Percentiles rank a stretch among this genome's conserved stretches.
phyloP scores from a whole-genome alignment of 2,113 vertebrate species.

The Madoqua kirkii region DNA sequence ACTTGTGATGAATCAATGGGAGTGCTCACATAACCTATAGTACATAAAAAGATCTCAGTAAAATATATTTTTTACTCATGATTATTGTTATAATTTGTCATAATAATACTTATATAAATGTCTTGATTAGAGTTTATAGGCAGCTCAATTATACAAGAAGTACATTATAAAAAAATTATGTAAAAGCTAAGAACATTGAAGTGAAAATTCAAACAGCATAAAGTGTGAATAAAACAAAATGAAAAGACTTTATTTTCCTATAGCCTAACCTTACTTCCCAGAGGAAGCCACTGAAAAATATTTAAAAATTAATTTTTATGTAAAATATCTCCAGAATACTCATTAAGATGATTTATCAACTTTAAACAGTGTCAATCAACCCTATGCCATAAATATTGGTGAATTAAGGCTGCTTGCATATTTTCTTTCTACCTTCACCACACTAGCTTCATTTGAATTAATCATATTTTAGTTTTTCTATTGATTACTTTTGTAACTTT shows the following conservation, averaged over 20 bases:
- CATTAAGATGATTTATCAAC: not conserved
- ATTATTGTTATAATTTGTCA: constrained; percentile 21
- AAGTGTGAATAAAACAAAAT: not conserved
- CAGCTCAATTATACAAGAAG: not conserved
- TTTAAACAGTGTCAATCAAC: not conserved
- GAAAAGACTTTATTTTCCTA: not conserved
- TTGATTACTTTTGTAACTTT: constrained; percentile 2
- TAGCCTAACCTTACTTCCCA: not conserved
- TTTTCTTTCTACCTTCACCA: not conserved
- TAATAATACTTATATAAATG: not conserved
- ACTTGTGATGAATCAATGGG: not conserved
- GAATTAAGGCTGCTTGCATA: not conserved
- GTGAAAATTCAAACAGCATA: constrained; percentile 6
- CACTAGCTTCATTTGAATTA: not conserved
- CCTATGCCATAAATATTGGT: not conserved
- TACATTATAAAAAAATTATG: not conserved
- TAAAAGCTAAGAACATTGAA: not conserved
- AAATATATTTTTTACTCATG: constrained; percentile 9
- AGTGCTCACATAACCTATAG: not conserved
- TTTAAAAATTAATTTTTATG: not conserved
- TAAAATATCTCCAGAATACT: not conserved
- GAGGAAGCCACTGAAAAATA: not conserved
- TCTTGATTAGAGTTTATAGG: not conserved
- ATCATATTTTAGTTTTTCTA: not conserved
- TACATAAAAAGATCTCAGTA: not conserved